These are phyloP conservation scores for Gordius sp. DNA, from an alignment of 2,888 invertebrate genomes.

Conservation along the genomic window DNA sequence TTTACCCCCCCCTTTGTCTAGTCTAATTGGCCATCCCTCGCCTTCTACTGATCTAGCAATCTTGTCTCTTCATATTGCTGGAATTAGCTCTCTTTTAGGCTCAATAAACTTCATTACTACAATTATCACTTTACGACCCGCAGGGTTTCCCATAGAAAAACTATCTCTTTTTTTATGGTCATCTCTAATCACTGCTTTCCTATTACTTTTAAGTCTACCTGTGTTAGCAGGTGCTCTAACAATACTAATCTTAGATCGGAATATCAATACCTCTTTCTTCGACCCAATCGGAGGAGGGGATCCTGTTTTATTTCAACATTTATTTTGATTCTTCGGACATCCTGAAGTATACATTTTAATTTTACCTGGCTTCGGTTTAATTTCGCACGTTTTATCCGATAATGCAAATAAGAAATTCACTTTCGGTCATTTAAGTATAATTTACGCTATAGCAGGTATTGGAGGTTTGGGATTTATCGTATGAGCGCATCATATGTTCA, in stretches of 20 bases:
- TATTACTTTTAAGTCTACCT: not conserved
- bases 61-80: not conserved
- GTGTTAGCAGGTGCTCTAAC: not conserved
- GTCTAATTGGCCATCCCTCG: not conserved
- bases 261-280: too few relatives aligned
- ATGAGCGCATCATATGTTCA: constrained; percentile 55
- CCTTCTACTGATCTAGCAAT: not conserved
- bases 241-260: too few relatives aligned
- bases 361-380: constrained; percentile 52
- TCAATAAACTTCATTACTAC: not conserved
- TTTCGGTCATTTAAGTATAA: constrained; percentile 28
- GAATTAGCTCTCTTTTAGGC: constrained; percentile 20
- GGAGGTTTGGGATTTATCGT: constrained; percentile 54
- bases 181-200: not conserved
- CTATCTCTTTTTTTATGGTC: not conserved
- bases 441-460: constrained; percentile 58
- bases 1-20: constrained; percentile 30
- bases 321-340: constrained; percentile 64
- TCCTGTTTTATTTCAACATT: constrained; percentile 50
- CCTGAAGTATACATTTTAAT: constrained; percentile 63
- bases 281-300: constrained; percentile 52
- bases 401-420: constrained; percentile 34
- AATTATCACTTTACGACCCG: not conserved
- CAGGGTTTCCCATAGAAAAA: not conserved
- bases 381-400: constrained; percentile 48